Conservation (phyloP, 2,797 vertebrate genomes). For the Myotis planiceps region DNA sequence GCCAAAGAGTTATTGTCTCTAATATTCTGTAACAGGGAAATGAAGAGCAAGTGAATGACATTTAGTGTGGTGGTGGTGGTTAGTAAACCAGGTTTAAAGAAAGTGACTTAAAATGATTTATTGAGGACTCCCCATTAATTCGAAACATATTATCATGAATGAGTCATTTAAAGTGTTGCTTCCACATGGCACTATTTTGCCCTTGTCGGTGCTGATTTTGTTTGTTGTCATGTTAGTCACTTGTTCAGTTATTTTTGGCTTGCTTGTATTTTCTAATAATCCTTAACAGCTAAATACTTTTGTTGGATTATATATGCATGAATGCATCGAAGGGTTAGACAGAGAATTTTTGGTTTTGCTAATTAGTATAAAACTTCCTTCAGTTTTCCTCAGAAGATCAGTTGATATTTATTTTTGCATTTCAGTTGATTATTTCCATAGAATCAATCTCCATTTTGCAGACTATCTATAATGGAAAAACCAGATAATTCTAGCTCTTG, state of each 20-base stretch:
- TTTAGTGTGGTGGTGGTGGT: not conserved
- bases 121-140: not conserved
- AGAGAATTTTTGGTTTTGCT: slow-evolving; percentile 23
- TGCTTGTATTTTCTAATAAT: slow-evolving; percentile 54
- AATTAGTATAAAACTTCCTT: slow-evolving; percentile 33
- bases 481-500: not conserved
- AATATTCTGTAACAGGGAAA: not conserved
- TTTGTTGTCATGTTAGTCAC: slow-evolving; percentile 24
- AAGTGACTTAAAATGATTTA: slow-evolving; percentile 20
- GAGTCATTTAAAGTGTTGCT: slow-evolving; percentile 15
- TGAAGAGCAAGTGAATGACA: not conserved
- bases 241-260: slow-evolving; percentile 46
- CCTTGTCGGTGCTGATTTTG: not conserved
- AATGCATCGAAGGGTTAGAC: not conserved
- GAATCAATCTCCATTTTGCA: not conserved
- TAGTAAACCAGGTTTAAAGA: not conserved
- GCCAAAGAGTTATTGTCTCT: not conserved
- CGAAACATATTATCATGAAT: not conserved
- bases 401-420: slow-evolving; percentile 50
- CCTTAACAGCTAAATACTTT: slow-evolving; percentile 35
- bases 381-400: not conserved
- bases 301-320: slow-evolving; percentile 19
- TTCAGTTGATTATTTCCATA: not conserved
- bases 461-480: not conserved
- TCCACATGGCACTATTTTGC: not conserved